Evolutionary conservation across 2,113 vertebrate species (phyloP).

Genomic region (Silurus asotus): DNA sequence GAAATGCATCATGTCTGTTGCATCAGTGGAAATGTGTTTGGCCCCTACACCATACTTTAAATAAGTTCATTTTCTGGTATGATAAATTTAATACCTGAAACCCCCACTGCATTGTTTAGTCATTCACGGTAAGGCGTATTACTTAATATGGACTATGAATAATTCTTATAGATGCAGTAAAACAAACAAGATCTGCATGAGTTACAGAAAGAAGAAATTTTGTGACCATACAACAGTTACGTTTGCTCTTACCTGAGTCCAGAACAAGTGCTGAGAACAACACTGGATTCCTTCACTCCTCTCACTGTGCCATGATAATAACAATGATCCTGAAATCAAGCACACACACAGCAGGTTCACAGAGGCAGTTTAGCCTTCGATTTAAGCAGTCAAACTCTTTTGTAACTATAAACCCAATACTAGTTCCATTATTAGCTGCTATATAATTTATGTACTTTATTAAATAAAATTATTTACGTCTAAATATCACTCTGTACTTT

Average conservation of each 20-base stretch:
- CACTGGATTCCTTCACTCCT: conserved; percentile 76
- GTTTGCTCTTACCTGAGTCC: conserved; percentile 82
- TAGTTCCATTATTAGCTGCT: neutral
- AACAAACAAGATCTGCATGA: neutral
- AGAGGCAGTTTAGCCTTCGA: neutral
- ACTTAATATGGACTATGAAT: neutral
- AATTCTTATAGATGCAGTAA: neutral
- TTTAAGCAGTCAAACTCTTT: neutral
- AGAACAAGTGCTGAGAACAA: conserved; percentile 84
- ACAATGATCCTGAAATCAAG: conserved; percentile 83
- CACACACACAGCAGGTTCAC: neutral
- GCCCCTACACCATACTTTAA: neutral
- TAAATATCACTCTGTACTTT: neutral
- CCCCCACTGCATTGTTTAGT: neutral
- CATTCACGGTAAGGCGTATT: neutral
- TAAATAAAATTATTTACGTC: neutral
- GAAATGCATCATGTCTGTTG: neutral
- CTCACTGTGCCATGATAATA: conserved; percentile 87
- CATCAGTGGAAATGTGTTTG: neutral
- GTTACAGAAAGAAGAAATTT: neutral
- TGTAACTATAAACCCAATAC: neutral
- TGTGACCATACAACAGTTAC: no score
- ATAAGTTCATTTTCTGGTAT: neutral
- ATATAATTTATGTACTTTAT: neutral
- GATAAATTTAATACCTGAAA: neutral